Base-by-base conservation (phyloP, 2,888 invertebrate genomes). In the Andrena minutula region DNA sequence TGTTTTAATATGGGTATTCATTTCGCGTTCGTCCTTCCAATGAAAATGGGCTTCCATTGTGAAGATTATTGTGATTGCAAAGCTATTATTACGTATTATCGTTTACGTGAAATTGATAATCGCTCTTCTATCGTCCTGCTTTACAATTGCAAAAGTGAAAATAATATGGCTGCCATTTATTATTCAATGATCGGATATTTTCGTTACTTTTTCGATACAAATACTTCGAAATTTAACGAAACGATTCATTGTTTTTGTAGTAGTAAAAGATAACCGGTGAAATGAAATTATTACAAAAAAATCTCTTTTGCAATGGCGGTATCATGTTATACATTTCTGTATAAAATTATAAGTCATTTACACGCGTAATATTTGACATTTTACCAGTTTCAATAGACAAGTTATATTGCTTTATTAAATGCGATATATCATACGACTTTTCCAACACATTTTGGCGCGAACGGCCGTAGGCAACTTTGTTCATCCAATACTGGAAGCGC, bases 31-130 rank as follows among this genome's bases (percentile, higher is more conserved):
- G 76, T 83, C 66, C 60, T 66, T 86, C 66, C 8, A 81, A 83
- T 75, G 65, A 64, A 82, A 60, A 64, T 71, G 86, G 89, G 88
- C 88, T 88, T 88, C 89, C 89, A 82, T 65, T 79, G 79, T 71
- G 75, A 78, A 75, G 66, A 75, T 74, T 60, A 83, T 53, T 81
- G 74, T 75, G 72, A 78, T 66, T 86, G 23, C 64, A 75, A 70
- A 72, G 63, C 28, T 56, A 23, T 63, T 60, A 77, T 51, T 49
- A 49, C 41, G 12, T 41, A 56, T 75, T 47, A 60, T 71, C 64
- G 60, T 53, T 35, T 66, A 32, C 56, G 16, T n/a, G 47, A 53
- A 74, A 28, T 53, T 28, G 32, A 61, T 60, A 32, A 56, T 64
- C 10, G 56, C 20, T 56, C 12, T 63, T 58, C 8, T 66, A 16